Percentiles rank a stretch among this genome's conserved stretches.
Evolutionary conservation across 2,797 vertebrate genomes (phyloP).

Genomic region (Zalophus californianus): DNA sequence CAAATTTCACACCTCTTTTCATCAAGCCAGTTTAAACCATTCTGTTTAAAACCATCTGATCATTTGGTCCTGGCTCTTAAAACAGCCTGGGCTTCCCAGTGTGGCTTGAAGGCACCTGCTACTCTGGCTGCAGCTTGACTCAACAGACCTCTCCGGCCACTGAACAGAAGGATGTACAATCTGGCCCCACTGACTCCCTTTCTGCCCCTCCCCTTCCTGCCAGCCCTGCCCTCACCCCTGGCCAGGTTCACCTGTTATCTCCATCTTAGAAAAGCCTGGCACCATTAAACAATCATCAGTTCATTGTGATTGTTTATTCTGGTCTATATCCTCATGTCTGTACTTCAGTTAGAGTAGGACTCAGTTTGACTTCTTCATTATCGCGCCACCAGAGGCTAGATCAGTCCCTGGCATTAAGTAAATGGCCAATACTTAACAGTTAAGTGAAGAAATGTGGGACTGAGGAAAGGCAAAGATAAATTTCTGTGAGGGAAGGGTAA

Average conservation of each 20-base stretch:
- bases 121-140: background rate
- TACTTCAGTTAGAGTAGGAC: background rate
- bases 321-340: background rate
- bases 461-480: background rate
- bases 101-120: background rate
- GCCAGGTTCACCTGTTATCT: background rate
- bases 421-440: background rate
- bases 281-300: background rate
- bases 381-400: background rate
- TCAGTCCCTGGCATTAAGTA: background rate
- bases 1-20: background rate
- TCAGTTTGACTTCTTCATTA: background rate
- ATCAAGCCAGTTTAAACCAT: background rate
- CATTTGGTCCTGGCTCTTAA: background rate
- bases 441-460: background rate
- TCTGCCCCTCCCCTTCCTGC: background rate
- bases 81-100: background rate
- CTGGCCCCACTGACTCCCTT: background rate
- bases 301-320: background rate
- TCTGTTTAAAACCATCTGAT: background rate
- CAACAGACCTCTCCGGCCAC: background rate
- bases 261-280: background rate
- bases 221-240: fast-evolving
- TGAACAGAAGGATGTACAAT: background rate
- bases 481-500: background rate